Percentiles rank a stretch among this genome's conserved stretches.
These are phyloP conservation scores for Oryzias celebensis DNA, from an alignment of 2,113 vertebrate genomes.

Conservation along the genomic window DNA sequence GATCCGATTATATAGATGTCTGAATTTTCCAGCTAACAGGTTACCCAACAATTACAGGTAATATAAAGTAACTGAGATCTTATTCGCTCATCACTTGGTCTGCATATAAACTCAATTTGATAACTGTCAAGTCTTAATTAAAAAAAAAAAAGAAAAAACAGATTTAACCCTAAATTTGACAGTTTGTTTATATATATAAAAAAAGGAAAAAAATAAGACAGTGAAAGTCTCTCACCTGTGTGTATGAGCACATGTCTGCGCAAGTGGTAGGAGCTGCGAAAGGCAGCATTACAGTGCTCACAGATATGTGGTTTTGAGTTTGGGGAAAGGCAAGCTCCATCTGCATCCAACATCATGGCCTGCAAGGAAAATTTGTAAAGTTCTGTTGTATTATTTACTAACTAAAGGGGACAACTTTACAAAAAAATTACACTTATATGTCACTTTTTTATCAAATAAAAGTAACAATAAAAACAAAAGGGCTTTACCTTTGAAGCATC, in stretches of 20 bases:
- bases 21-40: no score
- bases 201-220: constrained; percentile 12
- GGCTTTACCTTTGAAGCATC: constrained; percentile 75
- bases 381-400: no score
- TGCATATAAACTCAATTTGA: no score
- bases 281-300: constrained; percentile 96
- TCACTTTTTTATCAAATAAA: neutral
- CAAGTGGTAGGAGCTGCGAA: constrained; percentile 97
- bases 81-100: no score
- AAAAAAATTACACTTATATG: neutral
- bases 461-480: neutral
- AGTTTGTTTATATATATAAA: neutral
- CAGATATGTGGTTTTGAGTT: constrained; percentile 97
- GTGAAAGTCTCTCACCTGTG: constrained; percentile 82
- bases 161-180: no score
- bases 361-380: constrained; percentile 31
- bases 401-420: neutral
- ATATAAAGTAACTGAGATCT: no score
- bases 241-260: constrained; percentile 98
- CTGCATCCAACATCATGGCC: constrained; percentile 85
- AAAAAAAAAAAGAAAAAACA: no score
- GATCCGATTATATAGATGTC: no score
- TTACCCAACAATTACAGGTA: no score
- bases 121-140: no score
- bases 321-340: constrained; percentile 86